Percentiles rank a stretch among this genome's conserved stretches.
These are phyloP conservation scores for Serrognathus titanus DNA, from an alignment of 2,888 invertebrate genomes.

Conservation along the genomic window DNA sequence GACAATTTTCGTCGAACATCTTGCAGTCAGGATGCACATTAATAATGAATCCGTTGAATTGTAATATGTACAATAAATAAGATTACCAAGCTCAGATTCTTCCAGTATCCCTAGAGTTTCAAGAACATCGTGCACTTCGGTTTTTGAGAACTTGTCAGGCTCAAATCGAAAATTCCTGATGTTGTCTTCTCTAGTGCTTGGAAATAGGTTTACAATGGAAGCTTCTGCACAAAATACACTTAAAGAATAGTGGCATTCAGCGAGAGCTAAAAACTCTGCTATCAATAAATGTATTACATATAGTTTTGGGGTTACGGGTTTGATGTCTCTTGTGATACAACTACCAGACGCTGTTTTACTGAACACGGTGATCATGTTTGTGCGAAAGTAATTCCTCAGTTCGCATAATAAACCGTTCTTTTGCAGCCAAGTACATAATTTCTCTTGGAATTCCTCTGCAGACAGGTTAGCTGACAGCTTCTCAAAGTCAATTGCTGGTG, in stretches of 20 bases:
- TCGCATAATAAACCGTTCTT: slow-evolving; percentile 60
- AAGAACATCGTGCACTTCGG: slow-evolving; percentile 53
- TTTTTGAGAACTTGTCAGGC: slow-evolving; percentile 46
- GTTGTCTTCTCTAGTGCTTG: slow-evolving; percentile 39
- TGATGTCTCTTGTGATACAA: slow-evolving; percentile 38
- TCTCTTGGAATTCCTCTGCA: slow-evolving; percentile 56
- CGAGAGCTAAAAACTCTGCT: slow-evolving; percentile 57
- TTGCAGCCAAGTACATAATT: slow-evolving; percentile 57
- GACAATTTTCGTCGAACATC: not conserved
- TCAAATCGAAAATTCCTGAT: slow-evolving; percentile 9
- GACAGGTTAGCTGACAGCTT: slow-evolving; percentile 26
- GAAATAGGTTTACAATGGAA: slow-evolving; percentile 53
- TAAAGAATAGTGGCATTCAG: slow-evolving; percentile 57
- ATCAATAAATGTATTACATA: slow-evolving; percentile 62
- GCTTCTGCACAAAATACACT: slow-evolving; percentile 63
- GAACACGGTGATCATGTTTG: slow-evolving; percentile 57
- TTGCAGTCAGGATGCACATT: slow-evolving; percentile 6
- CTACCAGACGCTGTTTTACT: slow-evolving; percentile 50
- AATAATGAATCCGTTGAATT: slow-evolving; percentile 10
- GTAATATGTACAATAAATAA: slow-evolving; percentile 26
- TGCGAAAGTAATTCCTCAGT: slow-evolving; percentile 57
- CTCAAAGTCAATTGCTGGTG: slow-evolving; percentile 9
- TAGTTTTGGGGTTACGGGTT: slow-evolving; percentile 51
- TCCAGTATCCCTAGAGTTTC: slow-evolving; percentile 36
- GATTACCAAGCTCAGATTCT: slow-evolving; percentile 25